These are phyloP conservation scores for Eupristina koningsbergeri DNA, from an alignment of 1,140 invertebrate species.

Conservation along the genomic window DNA sequence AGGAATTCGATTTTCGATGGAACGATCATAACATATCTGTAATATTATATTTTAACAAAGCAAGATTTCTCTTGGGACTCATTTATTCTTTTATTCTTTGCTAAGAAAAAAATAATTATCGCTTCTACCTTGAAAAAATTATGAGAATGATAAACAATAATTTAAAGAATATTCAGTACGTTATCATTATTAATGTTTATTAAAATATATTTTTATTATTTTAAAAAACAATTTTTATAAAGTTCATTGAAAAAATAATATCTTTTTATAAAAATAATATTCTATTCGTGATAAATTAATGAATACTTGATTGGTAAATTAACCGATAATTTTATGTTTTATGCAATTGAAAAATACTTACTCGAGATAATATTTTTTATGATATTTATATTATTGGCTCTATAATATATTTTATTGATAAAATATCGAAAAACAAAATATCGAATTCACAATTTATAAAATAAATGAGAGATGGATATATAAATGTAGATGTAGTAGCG, in stretches of 20 bases:
- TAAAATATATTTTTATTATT: not conserved
- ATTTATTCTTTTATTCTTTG: not conserved
- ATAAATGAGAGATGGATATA: too few relatives aligned
- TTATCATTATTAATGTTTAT: not conserved
- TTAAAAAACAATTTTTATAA: not conserved
- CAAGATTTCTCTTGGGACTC: not conserved
- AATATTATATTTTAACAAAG: not conserved
- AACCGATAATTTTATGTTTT: not conserved
- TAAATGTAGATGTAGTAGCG: not conserved
- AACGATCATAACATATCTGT: not conserved
- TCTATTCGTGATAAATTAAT: not conserved
- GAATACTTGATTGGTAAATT: not conserved
- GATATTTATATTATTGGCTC: too few relatives aligned
- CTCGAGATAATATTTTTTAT: not conserved
- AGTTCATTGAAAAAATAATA: not conserved
- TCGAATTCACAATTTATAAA: too few relatives aligned
- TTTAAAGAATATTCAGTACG: not conserved
- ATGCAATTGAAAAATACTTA: not conserved
- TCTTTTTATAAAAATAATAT: not conserved
- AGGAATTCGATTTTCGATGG: not conserved
- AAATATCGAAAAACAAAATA: not conserved
- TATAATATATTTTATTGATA: too few relatives aligned
- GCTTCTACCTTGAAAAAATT: not conserved
- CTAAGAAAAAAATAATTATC: not conserved
- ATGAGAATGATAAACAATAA: not conserved